phyloP scores from a whole-genome alignment of 1,140 invertebrate species.

The Rhynchophorus ferrugineus region DNA sequence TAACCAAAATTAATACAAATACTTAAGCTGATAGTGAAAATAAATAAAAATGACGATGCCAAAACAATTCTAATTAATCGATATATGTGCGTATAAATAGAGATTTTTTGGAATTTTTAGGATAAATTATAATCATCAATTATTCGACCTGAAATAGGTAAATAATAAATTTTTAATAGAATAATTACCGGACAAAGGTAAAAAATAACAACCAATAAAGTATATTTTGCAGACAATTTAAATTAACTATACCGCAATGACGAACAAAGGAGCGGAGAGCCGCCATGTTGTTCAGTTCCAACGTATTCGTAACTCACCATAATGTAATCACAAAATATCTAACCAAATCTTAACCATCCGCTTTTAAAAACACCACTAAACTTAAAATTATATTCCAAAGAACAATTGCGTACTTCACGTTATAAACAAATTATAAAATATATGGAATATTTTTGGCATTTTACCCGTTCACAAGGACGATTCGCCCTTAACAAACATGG shows the following conservation, averaged over 20 bases:
- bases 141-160: no score
- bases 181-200: no score
- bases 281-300: constrained; percentile 51
- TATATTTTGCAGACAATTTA: no score
- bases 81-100: no score
- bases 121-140: no score
- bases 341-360: constrained; percentile 46
- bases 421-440: constrained; percentile 43
- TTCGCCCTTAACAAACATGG: constrained; percentile 51
- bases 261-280: constrained; percentile 46
- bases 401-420: constrained; percentile 49
- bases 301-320: constrained; percentile 48
- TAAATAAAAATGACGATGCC: no score
- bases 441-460: constrained; percentile 47
- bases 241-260: background rate
- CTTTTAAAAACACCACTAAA: constrained; percentile 41
- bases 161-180: no score
- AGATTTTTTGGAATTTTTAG: no score
- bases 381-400: constrained; percentile 38
- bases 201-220: no score
- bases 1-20: no score
- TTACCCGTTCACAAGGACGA: constrained; percentile 47
- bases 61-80: no score
- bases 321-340: constrained; percentile 53
- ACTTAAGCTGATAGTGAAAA: no score